Percentiles rank a stretch among this genome's conserved stretches.
These are phyloP conservation scores for Etia nguti DNA, from an alignment of 2,113 vertebrate genomes.

Conservation along the genomic window DNA sequence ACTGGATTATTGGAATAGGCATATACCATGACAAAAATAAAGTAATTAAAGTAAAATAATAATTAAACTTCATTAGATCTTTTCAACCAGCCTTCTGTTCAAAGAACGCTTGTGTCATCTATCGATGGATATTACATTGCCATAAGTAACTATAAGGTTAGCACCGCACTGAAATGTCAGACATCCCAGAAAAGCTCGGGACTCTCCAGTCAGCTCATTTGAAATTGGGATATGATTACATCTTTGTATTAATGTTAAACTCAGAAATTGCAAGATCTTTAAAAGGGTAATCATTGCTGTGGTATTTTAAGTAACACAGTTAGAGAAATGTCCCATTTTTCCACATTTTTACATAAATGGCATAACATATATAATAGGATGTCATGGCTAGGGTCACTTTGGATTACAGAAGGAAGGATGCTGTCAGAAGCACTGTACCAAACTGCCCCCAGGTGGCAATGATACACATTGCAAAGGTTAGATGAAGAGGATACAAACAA, in stretches of 20 bases:
- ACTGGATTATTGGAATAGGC: background rate
- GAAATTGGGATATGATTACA: conserved; percentile 14
- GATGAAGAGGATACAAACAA: background rate
- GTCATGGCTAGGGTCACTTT: conserved; percentile 65
- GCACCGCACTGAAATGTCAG: conserved; percentile 40
- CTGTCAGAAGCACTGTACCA: conserved; percentile 25
- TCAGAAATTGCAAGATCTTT: conserved; percentile 16
- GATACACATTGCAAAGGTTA: background rate
- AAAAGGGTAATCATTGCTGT: conserved; percentile 58
- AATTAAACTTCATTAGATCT: background rate
- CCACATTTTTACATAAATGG: conserved; percentile 49
- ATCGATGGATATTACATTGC: background rate
- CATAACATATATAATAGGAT: conserved; percentile 58
- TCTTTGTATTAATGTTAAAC: conserved; percentile 29
- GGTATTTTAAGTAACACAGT: conserved; percentile 63
- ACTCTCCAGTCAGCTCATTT: background rate
- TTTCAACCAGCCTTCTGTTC: background rate
- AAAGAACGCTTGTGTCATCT: background rate
- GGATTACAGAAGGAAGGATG: conserved; percentile 34
- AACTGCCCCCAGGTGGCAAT: conserved; percentile 57
- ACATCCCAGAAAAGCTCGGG: background rate
- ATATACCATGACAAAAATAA: background rate
- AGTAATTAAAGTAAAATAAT: background rate
- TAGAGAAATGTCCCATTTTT: conserved; percentile 54
- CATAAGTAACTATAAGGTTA: background rate